Percentiles rank a stretch among this genome's conserved stretches.
These are phyloP conservation scores for Dendrolimus kikuchii DNA, from an alignment of 1,140 invertebrate species.

Conservation along the genomic window DNA sequence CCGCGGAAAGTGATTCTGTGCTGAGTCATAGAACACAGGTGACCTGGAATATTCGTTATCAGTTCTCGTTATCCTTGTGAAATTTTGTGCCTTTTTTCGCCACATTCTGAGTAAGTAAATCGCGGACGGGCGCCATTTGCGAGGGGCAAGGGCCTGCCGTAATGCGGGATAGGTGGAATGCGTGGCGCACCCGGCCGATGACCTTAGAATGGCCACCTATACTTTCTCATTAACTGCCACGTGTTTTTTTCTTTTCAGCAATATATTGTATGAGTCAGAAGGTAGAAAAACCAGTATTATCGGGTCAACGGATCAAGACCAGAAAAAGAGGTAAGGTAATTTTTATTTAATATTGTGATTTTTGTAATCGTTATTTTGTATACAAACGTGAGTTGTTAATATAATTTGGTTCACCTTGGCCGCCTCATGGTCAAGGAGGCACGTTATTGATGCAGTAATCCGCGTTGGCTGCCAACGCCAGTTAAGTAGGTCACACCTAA, in stretches of 20 bases:
- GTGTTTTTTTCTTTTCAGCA: constrained; percentile 79
- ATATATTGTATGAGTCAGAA: constrained; percentile 99
- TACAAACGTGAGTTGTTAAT: constrained; percentile 12
- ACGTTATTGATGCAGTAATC: background rate
- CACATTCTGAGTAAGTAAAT: constrained; percentile 37
- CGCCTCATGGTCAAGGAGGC: constrained; percentile 8
- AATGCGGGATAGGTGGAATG: constrained; percentile 3
- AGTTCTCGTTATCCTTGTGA: background rate
- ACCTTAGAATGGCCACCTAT: constrained; percentile 39
- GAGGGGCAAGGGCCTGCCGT: no score
- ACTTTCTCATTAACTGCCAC: constrained; percentile 47
- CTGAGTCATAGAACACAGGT: constrained; percentile 41
- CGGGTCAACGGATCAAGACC: constrained; percentile 99
- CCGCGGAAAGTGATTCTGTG: constrained; percentile 19
- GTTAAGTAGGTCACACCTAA: constrained; percentile 3
- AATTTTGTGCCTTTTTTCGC: constrained; percentile 15
- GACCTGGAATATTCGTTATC: constrained; percentile 26
- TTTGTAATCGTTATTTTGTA: constrained; percentile 1
- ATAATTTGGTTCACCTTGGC: constrained; percentile 17
- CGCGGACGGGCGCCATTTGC: constrained; percentile 26
- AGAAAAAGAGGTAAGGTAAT: constrained; percentile 94
- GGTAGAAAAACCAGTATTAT: constrained; percentile 99
- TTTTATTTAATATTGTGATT: constrained; percentile 4
- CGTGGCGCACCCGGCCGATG: constrained; percentile 45
- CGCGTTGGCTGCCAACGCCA: background rate